Evolutionary conservation across 2,888 invertebrate species (phyloP).

Genomic region (Amorpha juglandis): DNA sequence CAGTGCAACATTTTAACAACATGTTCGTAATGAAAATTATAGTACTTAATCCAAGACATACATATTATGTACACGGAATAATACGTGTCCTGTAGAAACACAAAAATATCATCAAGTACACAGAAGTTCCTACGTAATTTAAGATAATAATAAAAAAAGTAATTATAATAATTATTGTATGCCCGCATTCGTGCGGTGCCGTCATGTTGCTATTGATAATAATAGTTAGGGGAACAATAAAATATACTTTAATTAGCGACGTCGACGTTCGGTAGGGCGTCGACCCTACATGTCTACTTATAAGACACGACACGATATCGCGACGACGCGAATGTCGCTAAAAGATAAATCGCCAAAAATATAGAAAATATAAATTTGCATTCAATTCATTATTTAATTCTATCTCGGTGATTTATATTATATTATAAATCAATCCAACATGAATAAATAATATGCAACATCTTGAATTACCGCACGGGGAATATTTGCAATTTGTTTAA

Average conservation of each 20-base stretch:
- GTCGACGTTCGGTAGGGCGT: constrained; percentile 53
- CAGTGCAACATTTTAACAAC: too few species aligned
- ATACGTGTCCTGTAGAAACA: neutral
- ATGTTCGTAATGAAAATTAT: too few species aligned
- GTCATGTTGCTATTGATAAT: constrained; percentile 70
- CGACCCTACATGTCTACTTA: constrained; percentile 45
- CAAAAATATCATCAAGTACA: constrained; percentile 23
- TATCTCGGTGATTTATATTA: too few species aligned
- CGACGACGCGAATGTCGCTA: constrained; percentile 33
- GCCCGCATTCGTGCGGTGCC: constrained; percentile 76
- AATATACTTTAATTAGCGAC: constrained; percentile 80
- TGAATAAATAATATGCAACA: neutral
- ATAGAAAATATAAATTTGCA: neutral
- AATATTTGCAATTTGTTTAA: constrained; percentile 7
- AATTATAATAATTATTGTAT: constrained; percentile 79
- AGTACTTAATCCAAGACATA: too few species aligned
- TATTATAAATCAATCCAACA: too few species aligned
- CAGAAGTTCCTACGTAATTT: constrained; percentile 47
- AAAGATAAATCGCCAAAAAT: neutral
- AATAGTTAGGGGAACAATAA: constrained; percentile 80
- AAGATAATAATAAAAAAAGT: constrained; percentile 70
- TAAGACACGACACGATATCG: constrained; percentile 42
- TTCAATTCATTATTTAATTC: too few species aligned
- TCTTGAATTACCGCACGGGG: constrained; percentile 7
- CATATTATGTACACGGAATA: too few species aligned